Evolutionary conservation across 1,140 invertebrate genomes (phyloP), one percentile per base, ranked within the genome.

Genomic region (Polypedilum pembai): DNA sequence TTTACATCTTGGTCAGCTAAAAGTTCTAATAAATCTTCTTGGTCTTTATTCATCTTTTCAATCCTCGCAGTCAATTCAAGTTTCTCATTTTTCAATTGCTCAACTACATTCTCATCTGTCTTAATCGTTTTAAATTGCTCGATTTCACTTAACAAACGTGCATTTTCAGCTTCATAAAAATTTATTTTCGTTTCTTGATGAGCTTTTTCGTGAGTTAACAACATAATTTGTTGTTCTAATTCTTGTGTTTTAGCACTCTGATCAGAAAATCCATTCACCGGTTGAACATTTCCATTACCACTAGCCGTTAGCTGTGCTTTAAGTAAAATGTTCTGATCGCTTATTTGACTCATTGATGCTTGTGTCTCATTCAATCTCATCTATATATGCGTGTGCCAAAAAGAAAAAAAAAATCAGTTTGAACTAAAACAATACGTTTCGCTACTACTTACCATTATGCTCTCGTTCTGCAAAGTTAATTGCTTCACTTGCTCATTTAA

Each of bases 21-120:
- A 73, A 98, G 82, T 78, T 92, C 89, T 18, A 98, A 82, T 76
- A 97, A 83, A 84, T 97, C 93, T 77, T 97, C 95, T 81, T 96
- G 94, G 80, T 98, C 95, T 80, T 92, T 95, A 79, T 88, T 89
- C 65, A 94, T 80, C 76, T 85, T 88, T 40, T 90, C 88, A 75
- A 94, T 79, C 76, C 95, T 72, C 5, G 66, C 18, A 21, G 21
- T 17, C 12, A 33, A 74, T 33, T 45, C 74, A 21, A 45, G 41
- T 41, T 56, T 75, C 40, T 17, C 21, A 40, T 17, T 41, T 74
- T 73, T 75, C 41, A 45, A 45, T 17, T 15, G 66, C 75, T 0
- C 77, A 77, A 5, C 41, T 75, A 33, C 78, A 78, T 7, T 78
- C 75, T 20, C 79, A 74, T 76, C 77, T 76, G 33, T 74, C 79